These are phyloP conservation scores for Gnathonemus longibarbis DNA, from an alignment of 2,113 vertebrate genomes.

Conservation along the genomic window DNA sequence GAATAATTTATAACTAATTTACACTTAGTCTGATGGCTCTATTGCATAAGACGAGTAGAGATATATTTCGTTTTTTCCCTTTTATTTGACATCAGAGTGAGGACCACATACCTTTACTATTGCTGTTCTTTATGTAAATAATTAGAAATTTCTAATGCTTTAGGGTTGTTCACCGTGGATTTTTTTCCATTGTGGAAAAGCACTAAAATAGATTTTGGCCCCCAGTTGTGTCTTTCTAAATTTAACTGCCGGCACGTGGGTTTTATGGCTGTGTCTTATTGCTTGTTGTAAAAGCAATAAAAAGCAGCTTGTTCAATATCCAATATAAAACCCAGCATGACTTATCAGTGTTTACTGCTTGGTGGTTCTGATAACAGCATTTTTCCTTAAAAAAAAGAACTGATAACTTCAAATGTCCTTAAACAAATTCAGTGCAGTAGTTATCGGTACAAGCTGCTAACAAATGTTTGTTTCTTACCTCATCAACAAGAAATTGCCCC, in stretches of 20 bases:
- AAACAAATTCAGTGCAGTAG: background rate
- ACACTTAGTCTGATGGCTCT: background rate
- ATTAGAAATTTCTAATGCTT: background rate
- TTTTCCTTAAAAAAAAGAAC: background rate
- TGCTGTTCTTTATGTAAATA: background rate
- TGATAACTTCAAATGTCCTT: background rate
- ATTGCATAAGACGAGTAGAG: background rate
- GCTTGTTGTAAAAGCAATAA: background rate
- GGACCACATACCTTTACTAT: background rate
- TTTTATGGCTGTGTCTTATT: background rate
- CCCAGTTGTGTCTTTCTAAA: background rate
- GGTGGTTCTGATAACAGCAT: background rate
- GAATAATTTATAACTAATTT: background rate
- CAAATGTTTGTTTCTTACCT: background rate
- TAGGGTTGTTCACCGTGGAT: background rate
- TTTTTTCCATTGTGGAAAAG: background rate
- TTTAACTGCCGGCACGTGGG: background rate
- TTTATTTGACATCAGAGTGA: background rate
- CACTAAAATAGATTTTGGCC: background rate
- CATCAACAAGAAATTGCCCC: background rate
- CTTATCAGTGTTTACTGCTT: background rate
- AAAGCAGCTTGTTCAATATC: background rate
- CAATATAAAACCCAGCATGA: background rate
- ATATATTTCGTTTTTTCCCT: background rate
- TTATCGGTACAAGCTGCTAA: background rate